A percentile compares a stretch with the other conserved stretches of the same genome.
phyloP scores from a whole-genome alignment of 2,113 vertebrate genomes.

The Brachypteracias leptosomus region DNA sequence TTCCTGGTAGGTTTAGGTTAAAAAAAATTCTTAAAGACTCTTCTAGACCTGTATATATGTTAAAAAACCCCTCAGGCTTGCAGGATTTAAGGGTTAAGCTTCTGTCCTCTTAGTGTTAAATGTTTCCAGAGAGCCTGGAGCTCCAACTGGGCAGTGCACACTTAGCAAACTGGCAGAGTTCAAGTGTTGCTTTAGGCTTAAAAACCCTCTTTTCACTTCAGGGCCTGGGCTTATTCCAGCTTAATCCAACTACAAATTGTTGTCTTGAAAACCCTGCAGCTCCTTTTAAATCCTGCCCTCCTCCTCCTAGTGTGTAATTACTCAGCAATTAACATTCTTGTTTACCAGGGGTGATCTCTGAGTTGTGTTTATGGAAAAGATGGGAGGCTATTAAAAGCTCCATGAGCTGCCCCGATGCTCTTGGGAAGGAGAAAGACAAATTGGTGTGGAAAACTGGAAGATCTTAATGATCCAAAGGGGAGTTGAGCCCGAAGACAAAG shows the following conservation, averaged over 20 bases:
- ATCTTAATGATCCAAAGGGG: background rate
- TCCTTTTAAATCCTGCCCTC: background rate
- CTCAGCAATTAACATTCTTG: conserved; percentile 15
- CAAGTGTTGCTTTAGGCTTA: conserved; percentile 64
- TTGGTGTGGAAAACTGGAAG: conserved; percentile 27
- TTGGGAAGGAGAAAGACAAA: conserved; percentile 44
- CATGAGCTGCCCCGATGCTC: background rate
- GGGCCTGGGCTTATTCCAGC: conserved; percentile 51
- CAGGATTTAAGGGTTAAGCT: background rate
- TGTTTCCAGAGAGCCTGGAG: conserved; percentile 47
- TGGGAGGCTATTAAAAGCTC: background rate
- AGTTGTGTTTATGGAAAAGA: conserved; percentile 24
- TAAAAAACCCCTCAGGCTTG: background rate
- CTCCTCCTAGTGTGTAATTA: background rate
- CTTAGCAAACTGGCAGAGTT: conserved; percentile 49
- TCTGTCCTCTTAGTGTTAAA: background rate
- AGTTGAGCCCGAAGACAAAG: background rate
- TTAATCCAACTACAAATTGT: conserved; percentile 66
- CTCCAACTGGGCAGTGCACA: conserved; percentile 18
- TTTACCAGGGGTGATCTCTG: conserved; percentile 5
- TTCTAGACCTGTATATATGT: background rate
- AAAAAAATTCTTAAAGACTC: background rate
- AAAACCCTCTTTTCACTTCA: conserved; percentile 15
- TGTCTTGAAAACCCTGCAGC: conserved; percentile 34
- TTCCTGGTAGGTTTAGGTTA: background rate